phyloP scores from a whole-genome alignment of 1,140 invertebrate species.

The Pseudomyrmex concolor region DNA sequence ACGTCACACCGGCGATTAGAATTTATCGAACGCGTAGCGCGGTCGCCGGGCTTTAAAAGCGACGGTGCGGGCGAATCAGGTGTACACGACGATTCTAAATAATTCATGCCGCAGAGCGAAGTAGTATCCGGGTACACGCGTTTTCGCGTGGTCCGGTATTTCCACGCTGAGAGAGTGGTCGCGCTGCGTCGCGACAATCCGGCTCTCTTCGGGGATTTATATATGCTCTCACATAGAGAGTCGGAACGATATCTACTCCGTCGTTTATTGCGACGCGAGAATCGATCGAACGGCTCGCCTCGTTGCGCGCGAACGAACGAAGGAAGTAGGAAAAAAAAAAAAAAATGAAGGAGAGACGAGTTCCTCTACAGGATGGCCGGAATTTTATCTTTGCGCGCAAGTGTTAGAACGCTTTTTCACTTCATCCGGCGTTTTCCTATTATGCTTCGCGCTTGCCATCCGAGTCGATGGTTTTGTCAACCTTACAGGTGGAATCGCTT shows the following conservation, averaged over 20 bases:
- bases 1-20: constrained; percentile 15
- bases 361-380: constrained; percentile 8
- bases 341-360: neutral
- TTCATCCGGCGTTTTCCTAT: neutral
- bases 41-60: neutral
- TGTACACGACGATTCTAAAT: constrained; percentile 42
- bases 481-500: constrained; percentile 41
- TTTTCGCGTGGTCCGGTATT: constrained; percentile 46
- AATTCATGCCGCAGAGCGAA: constrained; percentile 44
- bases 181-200: constrained; percentile 42
- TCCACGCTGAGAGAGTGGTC: neutral
- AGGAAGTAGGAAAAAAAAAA: neutral
- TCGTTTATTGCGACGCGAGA: constrained; percentile 55
- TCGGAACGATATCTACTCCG: constrained; percentile 17
- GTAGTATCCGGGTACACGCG: constrained; percentile 7
- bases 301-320: neutral
- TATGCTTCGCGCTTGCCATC: constrained; percentile 34
- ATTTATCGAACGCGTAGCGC: constrained; percentile 7
- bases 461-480: constrained; percentile 51
- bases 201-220: constrained; percentile 47
- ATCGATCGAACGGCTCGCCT: constrained; percentile 50
- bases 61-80: neutral
- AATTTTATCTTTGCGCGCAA: constrained; percentile 35
- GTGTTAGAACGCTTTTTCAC: too few species aligned
- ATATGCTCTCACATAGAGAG: neutral